A percentile compares a stretch with the other conserved stretches of the same genome.
These are phyloP conservation scores for Varecia variegata DNA, from an alignment of 2,797 vertebrate species.

Conservation along the genomic window DNA sequence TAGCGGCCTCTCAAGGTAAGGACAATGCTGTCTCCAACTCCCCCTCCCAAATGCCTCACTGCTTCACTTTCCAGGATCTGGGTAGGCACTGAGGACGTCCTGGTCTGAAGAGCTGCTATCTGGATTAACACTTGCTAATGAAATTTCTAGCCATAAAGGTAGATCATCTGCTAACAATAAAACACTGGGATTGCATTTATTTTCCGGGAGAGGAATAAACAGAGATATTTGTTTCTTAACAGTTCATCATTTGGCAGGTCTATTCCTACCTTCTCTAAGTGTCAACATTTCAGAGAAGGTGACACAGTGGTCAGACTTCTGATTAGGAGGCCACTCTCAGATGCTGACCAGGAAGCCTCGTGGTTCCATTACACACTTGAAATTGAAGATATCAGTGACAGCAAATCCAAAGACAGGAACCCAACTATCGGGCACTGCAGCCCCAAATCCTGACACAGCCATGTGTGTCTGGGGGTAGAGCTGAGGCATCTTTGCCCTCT, in stretches of 20 bases:
- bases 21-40: conserved; percentile 77
- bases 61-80: neutral
- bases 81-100: conserved; percentile 49
- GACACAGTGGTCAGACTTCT: neutral
- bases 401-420: neutral
- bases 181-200: neutral
- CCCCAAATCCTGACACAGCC: neutral
- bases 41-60: conserved; percentile 44
- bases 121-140: conserved; percentile 53
- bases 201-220: neutral
- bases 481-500: neutral
- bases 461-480: too few species aligned
- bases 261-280: neutral
- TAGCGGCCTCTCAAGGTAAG: conserved; percentile 80
- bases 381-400: neutral
- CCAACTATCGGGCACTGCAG: neutral
- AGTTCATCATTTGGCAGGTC: neutral
- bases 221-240: neutral
- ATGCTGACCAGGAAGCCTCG: neutral
- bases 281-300: neutral
- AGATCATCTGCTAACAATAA: neutral
- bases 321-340: neutral
- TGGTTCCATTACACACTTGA: too few species aligned
- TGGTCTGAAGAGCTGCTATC: conserved; percentile 37
- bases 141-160: neutral